Percentiles rank a stretch among this genome's conserved stretches.
These are phyloP conservation scores for Amblyopsis hoosieri DNA, from an alignment of 2,797 vertebrate genomes.

Conservation along the genomic window DNA sequence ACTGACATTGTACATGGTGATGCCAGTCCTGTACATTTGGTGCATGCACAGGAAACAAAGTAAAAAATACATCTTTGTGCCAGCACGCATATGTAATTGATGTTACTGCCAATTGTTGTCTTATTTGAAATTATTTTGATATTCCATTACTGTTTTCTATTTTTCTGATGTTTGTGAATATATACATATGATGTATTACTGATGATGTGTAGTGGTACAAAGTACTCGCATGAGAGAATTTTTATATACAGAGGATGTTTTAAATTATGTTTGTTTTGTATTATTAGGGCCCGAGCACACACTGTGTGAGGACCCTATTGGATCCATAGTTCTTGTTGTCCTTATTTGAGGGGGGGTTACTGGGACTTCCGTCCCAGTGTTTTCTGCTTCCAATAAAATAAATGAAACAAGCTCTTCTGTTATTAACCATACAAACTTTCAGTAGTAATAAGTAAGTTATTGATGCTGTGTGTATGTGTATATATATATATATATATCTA, in stretches of 20 bases:
- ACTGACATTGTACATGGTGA: constrained; percentile 39
- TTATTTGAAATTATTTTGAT: constrained; percentile 72
- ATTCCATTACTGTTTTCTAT: constrained; percentile 80
- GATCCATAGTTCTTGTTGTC: constrained; percentile 71
- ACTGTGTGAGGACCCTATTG: too few relatives aligned
- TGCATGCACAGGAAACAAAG: constrained; percentile 77
- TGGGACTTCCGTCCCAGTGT: constrained; percentile 70
- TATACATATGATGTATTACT: constrained; percentile 85
- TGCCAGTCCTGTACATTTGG: constrained; percentile 68
- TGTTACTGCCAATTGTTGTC: constrained; percentile 78
- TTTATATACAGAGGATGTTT: constrained; percentile 85
- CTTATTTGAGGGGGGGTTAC: constrained; percentile 71
- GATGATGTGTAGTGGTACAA: constrained; percentile 83
- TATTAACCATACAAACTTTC: too few relatives aligned
- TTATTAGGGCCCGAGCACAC: background rate
- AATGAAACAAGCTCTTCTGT: constrained; percentile 31
- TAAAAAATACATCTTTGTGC: constrained; percentile 66
- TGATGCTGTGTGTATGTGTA: too few relatives aligned
- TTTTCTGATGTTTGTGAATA: constrained; percentile 85
- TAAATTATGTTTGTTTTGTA: constrained; percentile 73
- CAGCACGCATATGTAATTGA: constrained; percentile 80
- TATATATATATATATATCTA: too few relatives aligned
- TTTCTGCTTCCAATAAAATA: constrained; percentile 84
- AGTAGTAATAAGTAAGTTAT: too few relatives aligned
- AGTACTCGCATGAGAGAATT: constrained; percentile 82